A percentile compares a stretch with the other conserved stretches of the same genome.
Conservation (phyloP, 23 tunicate species). For the Clavelina lepadiformis region DNA sequence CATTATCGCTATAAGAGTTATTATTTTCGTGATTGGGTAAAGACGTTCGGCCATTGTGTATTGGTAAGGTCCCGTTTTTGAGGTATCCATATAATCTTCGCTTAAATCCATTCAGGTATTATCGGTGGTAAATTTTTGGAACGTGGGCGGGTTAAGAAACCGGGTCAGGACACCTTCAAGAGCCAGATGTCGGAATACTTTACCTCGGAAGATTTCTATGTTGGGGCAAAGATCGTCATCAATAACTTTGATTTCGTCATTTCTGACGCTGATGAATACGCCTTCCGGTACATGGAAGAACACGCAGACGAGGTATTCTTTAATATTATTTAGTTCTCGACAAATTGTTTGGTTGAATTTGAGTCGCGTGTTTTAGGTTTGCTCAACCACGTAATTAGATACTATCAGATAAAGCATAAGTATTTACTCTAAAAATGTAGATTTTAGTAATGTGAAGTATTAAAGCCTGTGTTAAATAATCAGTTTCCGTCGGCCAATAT, state of each 20-base stretch:
- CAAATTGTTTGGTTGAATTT: too few species aligned
- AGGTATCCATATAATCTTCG: too few species aligned
- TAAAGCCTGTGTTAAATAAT: too few species aligned
- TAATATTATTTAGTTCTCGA: too few species aligned
- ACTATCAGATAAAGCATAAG: too few species aligned
- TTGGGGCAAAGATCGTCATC: constrained; percentile 85
- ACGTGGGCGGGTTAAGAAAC: constrained; percentile 80
- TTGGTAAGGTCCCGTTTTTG: too few species aligned
- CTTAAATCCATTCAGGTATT: constrained; percentile 33
- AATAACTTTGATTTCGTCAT: constrained; percentile 79
- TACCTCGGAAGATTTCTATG: constrained; percentile 73
- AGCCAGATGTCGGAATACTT: constrained; percentile 83
- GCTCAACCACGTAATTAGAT: too few species aligned
- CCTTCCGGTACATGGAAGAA: constrained; percentile 89
- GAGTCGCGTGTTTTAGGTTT: too few species aligned
- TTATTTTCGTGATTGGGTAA: too few species aligned
- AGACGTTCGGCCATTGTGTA: too few species aligned
- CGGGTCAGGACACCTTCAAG: constrained; percentile 66
- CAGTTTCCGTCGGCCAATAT: constrained; percentile 76
- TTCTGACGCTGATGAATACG: constrained; percentile 94
- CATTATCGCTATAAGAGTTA: background rate
- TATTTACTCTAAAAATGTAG: too few species aligned
- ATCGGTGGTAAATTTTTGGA: constrained; percentile 96
- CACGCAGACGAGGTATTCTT: constrained; percentile 82
- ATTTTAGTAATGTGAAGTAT: too few species aligned